A percentile compares a stretch with the other conserved stretches of the same genome.
phyloP scores from a whole-genome alignment of 2,797 vertebrate genomes.

The Pseudocheirus occidentalis region DNA sequence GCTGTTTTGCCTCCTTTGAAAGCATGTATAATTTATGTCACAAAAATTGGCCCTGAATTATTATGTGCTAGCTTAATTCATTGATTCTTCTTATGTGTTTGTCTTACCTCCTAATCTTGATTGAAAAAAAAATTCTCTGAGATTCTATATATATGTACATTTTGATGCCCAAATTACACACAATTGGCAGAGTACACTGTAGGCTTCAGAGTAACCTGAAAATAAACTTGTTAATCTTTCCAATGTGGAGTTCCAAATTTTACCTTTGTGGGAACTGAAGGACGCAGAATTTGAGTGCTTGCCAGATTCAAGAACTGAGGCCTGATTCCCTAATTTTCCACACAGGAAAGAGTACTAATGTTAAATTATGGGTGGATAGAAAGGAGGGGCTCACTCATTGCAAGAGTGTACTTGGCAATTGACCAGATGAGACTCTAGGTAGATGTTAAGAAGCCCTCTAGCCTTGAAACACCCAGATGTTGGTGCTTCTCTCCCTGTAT shows the following conservation, averaged over 20 bases:
- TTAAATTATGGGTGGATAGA: background rate
- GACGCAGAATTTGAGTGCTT: background rate
- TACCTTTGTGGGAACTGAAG: background rate
- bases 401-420: too few species aligned
- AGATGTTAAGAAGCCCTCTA: too few species aligned
- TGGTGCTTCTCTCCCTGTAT: too few species aligned
- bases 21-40: background rate
- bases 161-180: background rate
- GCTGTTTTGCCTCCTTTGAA: background rate
- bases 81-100: background rate
- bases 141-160: background rate
- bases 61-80: background rate
- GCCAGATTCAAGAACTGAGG: background rate
- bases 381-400: background rate
- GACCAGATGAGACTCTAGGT: too few species aligned
- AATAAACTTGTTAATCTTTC: background rate
- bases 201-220: background rate
- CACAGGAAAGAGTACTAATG: background rate
- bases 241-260: background rate
- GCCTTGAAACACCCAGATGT: too few species aligned
- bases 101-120: background rate
- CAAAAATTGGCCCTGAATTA: background rate
- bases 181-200: background rate
- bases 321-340: background rate
- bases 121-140: background rate